Base-by-base conservation (phyloP, 2,888 invertebrate genomes). In the Epirrita christyi region DNA sequence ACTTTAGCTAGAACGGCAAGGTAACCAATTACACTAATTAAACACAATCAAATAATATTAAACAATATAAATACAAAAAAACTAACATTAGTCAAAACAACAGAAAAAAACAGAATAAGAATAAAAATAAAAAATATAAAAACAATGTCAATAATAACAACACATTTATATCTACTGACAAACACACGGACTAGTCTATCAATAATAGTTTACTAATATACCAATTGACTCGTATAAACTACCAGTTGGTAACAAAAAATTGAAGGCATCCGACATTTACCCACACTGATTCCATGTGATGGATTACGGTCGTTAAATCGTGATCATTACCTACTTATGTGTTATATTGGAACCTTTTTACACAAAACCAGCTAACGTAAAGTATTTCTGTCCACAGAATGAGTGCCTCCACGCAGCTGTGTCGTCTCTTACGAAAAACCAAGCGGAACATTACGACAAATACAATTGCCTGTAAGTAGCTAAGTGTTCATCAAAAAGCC, bases 351-450 rank as follows among this genome's bases (percentile, higher is more conserved):
- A 7, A 32, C 32, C 8, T 21, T 21, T 4, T 21, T 21, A 3
- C n/a, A n/a, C n/a, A n/a, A n/a, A n/a, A n/a, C n/a, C 21, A 5
- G 32, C 8, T 32, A 6, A 32, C 4, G 8, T 7, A 32, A 32
- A 32, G 7, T 41, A 21, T 21, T 67, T 78, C 85, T 73, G 79
- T 85, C 72, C 50, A 13, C 86, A 94, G 94, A 94, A 94, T 71
- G 94, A 94, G 61, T 94, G 93, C 70, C 93, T 96, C 34, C 95
- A 95, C 74, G 92, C 93, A 34, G 95, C 95, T 0, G 93, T 95
- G 63, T 91, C 93, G 55, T 93, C 95, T n/a, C 82, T 96, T 51
- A 93, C 95, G 43, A 92, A 93, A 69, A 94, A 93, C 80, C 94
- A 95, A 79, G 91, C 92, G 0, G 93, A 93, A 68, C 83, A 87